phyloP scores from a whole-genome alignment of 2,113 vertebrate species.

The Sturnus vulgaris region DNA sequence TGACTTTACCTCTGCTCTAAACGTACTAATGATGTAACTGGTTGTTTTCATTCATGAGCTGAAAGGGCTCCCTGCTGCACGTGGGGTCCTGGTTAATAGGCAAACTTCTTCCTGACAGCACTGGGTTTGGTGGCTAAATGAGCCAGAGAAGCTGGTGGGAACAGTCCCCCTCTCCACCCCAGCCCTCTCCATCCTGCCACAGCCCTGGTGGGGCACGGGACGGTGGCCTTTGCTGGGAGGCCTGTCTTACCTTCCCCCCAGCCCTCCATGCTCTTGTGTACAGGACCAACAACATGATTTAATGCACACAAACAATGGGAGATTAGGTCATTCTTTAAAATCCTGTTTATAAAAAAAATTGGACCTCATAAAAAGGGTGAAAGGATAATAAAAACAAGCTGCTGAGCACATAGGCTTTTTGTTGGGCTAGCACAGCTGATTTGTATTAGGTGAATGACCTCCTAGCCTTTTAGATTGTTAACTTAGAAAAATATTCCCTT shows the following conservation, averaged over 20 bases:
- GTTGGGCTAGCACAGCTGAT: slow-evolving; percentile 78
- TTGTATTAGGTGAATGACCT: slow-evolving; percentile 79
- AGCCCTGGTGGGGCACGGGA: not conserved
- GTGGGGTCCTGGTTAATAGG: slow-evolving; percentile 57
- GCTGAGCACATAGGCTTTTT: slow-evolving; percentile 78
- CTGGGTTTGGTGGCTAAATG: not conserved
- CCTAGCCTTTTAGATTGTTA: slow-evolving; percentile 80
- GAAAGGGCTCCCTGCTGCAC: slow-evolving; percentile 62
- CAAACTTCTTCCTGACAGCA: slow-evolving; percentile 41
- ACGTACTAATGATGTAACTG: slow-evolving; percentile 79
- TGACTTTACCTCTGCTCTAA: slow-evolving; percentile 69
- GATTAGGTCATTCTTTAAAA: slow-evolving; percentile 85
- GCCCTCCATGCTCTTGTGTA: slow-evolving; percentile 48
- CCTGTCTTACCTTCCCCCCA: not conserved
- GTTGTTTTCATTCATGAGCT: slow-evolving; percentile 74
- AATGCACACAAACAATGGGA: slow-evolving; percentile 78
- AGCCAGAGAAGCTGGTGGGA: not conserved
- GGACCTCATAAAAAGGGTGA: slow-evolving; percentile 81
- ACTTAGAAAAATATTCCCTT: slow-evolving; percentile 82
- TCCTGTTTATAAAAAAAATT: slow-evolving; percentile 79
- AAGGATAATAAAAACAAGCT: slow-evolving; percentile 83
- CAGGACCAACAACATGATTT: slow-evolving; percentile 72
- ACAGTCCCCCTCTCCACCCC: fast-evolving
- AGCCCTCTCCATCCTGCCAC: fast-evolving
- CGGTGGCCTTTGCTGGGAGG: not conserved